Percentiles rank a stretch among this genome's conserved stretches.
phyloP scores from a whole-genome alignment of 1,140 invertebrate genomes.

The Lethrus apterus region DNA sequence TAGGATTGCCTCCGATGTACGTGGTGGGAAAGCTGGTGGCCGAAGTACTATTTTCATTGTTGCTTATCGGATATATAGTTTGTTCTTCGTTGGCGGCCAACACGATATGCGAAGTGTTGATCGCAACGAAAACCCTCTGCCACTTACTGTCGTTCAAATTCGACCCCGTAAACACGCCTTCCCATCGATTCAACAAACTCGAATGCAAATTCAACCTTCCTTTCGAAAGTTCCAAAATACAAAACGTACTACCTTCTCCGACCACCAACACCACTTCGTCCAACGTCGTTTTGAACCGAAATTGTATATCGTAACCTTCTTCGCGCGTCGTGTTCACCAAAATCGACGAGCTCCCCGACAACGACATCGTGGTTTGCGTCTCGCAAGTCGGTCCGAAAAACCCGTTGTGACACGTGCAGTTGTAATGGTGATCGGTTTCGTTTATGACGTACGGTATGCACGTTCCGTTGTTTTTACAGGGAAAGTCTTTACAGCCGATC shows the following conservation, averaged over 20 bases:
- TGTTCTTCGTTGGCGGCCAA: conserved; percentile 81
- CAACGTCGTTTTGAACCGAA: conserved; percentile 85
- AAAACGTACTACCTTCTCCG: conserved; percentile 73
- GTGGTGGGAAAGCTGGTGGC: conserved; percentile 75
- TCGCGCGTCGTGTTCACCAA: conserved; percentile 70
- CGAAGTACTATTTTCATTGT: conserved; percentile 56
- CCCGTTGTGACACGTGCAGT: conserved; percentile 75
- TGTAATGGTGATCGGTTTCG: conserved; percentile 64
- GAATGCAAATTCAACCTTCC: conserved; percentile 80
- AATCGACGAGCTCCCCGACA: conserved; percentile 68
- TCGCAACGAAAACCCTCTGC: conserved; percentile 81
- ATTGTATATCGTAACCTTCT: conserved; percentile 80
- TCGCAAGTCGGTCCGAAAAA: conserved; percentile 72
- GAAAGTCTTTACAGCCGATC: conserved; percentile 60
- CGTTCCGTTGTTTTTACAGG: conserved; percentile 75
- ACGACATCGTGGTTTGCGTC: conserved; percentile 79
- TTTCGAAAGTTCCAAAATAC: conserved; percentile 71
- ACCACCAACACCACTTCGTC: conserved; percentile 78
- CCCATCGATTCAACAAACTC: conserved; percentile 79
- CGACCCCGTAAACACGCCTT: conserved; percentile 77
- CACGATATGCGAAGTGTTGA: conserved; percentile 77
- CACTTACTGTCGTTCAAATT: conserved; percentile 77
- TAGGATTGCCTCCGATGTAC: conserved; percentile 68
- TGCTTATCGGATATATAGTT: conserved; percentile 75
- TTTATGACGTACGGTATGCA: conserved; percentile 74